Base-by-base conservation (phyloP, 2,797 vertebrate species). In the Anniella stebbinsi region DNA sequence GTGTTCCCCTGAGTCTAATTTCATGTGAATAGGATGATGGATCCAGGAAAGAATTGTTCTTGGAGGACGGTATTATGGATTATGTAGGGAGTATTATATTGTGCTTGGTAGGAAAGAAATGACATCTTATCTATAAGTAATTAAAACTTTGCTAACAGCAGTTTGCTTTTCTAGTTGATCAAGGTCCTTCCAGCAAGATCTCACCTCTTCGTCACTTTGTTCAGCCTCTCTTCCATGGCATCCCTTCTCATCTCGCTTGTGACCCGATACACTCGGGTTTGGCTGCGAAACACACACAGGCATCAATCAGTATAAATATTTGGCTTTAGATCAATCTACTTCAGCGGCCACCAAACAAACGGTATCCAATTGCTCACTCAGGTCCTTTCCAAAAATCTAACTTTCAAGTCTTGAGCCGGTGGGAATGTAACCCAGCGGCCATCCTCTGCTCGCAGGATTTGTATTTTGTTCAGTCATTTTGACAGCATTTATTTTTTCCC, bases 141-240 rank as follows among this genome's bases (percentile, higher is more conserved):
- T 12, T 48, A 18, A 77, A 48, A 51, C 28, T 36, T 45, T 21
- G 25, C 41, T 54, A 54, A 67, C 30, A n/a, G 54, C 33, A 36
- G 3, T 72, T n/a, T 69, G 33, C 66, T 57, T 28, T 21, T 78
- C 45, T 21, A 48, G 12, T 0, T 0, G 6, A 73, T 18, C 70
- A 38, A 57, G 10, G 1, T 25, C 0, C 0, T 41, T n/a, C 3
- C 1, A 0, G 7, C 0, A 0, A 2, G 0, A 25, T 21, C 95
- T 96, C 88, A 96, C 96, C 91, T 81, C 1, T 80, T 93, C 45
- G 91, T 87, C 17, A 91, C 91, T 87, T 95, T 91, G 38, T 96
- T 92, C 89, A 95, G 90, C 21, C 93, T 86, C 1, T 95, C 94
- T 28, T 81, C 89, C 18, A 87, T 91, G 1, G 15, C 73, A 0